phyloP scores from a whole-genome alignment of 2,888 invertebrate genomes.

The Tenthredo livida region DNA sequence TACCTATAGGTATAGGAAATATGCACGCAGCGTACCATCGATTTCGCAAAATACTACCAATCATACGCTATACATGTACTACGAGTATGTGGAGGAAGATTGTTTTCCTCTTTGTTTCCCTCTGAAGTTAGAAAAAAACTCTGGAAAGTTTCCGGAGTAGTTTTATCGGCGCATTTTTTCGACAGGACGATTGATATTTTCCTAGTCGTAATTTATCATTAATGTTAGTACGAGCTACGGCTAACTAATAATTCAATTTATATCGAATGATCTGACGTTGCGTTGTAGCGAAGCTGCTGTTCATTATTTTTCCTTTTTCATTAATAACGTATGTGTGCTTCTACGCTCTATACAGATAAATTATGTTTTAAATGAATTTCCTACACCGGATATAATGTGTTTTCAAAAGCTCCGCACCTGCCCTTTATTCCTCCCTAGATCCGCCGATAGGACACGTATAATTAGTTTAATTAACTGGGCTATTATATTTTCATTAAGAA shows the following conservation, averaged over 20 bases:
- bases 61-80: background rate
- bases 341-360: background rate
- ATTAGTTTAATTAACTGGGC: constrained; percentile 7
- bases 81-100: background rate
- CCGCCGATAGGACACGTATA: background rate
- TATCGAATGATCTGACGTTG: background rate
- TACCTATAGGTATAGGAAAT: background rate
- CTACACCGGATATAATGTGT: background rate
- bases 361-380: background rate
- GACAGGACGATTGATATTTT: background rate
- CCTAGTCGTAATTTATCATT: constrained; percentile 15
- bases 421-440: background rate
- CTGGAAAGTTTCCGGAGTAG: background rate
- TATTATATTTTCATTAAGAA: background rate
- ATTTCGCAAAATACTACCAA: constrained; percentile 13
- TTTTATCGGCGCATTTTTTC: background rate
- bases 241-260: background rate
- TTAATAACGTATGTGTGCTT: background rate
- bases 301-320: background rate
- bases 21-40: constrained; percentile 13
- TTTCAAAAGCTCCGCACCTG: background rate
- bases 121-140: background rate
- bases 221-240: background rate
- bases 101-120: background rate
- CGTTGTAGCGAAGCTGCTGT: background rate